Conservation (phyloP, 2,797 vertebrate species). For the Hafferia zeledoni region DNA sequence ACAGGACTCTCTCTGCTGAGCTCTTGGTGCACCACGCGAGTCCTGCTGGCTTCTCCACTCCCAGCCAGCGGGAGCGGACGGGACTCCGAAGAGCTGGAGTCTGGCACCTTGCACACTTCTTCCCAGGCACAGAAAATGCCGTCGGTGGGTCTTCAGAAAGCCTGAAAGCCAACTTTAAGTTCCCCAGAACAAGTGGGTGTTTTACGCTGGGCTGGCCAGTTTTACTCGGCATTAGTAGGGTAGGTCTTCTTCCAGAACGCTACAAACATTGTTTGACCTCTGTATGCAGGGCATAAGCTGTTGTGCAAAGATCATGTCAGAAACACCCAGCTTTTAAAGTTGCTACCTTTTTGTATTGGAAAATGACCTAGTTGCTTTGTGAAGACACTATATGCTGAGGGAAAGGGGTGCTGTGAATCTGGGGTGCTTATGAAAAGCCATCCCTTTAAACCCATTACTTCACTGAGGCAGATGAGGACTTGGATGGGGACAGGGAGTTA, state of each 20-base stretch:
- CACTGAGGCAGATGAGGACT: neutral
- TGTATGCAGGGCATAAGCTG: rapidly evolving
- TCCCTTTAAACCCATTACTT: rapidly evolving
- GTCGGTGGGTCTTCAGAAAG: rapidly evolving
- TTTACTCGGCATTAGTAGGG: neutral
- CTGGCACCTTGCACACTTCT: rapidly evolving
- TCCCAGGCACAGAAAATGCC: neutral
- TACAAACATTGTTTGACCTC: neutral
- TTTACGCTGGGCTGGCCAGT: neutral
- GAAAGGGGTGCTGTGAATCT: neutral
- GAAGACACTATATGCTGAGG: neutral
- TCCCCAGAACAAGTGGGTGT: neutral
- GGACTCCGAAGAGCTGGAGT: neutral
- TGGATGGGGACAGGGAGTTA: neutral
- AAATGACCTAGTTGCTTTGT: neutral
- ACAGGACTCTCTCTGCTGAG: neutral
- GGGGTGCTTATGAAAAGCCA: neutral
- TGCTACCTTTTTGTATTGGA: neutral
- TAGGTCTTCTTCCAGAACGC: neutral
- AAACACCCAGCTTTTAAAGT: neutral
- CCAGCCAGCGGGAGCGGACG: rapidly evolving
- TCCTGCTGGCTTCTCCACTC: neutral
- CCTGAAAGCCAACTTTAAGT: neutral
- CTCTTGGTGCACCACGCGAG: rapidly evolving
- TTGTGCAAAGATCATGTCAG: neutral